Percentiles rank a stretch among this genome's conserved stretches.
Evolutionary conservation across 2,888 invertebrate genomes (phyloP).

Genomic region (Ernsta delagoae): DNA sequence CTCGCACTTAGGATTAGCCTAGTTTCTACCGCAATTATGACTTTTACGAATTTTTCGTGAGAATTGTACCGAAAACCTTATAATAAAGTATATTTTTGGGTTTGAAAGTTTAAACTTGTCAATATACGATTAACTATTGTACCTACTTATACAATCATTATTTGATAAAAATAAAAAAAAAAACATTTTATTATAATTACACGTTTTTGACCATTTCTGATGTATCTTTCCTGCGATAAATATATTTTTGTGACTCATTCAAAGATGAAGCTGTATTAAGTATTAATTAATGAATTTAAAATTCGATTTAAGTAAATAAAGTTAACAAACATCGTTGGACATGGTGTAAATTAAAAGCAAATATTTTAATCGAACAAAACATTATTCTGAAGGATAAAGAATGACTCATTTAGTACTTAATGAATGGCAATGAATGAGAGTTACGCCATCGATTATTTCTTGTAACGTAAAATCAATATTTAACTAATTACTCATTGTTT

Average conservation of each 20-base stretch:
- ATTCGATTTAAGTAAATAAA: constrained; percentile 4
- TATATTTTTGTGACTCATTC: not conserved
- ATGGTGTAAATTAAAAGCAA: constrained; percentile 7
- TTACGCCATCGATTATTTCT: constrained; percentile 19
- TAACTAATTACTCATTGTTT: constrained; percentile 20
- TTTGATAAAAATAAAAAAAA: no score
- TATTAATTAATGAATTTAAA: no score
- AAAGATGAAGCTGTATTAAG: not conserved
- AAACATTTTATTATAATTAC: no score
- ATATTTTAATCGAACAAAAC: constrained; percentile 11
- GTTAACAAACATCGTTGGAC: constrained; percentile 7
- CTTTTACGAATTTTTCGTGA: constrained; percentile 18
- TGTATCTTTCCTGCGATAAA: no score
- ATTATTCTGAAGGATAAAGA: constrained; percentile 27
- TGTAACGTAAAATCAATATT: constrained; percentile 24
- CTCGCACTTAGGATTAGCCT: constrained; percentile 31
- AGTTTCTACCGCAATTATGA: constrained; percentile 29
- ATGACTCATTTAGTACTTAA: constrained; percentile 31
- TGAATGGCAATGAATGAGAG: constrained; percentile 31
- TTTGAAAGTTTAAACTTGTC: not conserved
- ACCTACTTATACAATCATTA: no score
- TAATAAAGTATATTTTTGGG: constrained; percentile 9
- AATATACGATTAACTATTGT: no score
- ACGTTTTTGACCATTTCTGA: no score
- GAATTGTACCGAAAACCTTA: constrained; percentile 10